Evolutionary conservation across 2,113 vertebrate species (phyloP).

Genomic region (Phycodurus eques): DNA sequence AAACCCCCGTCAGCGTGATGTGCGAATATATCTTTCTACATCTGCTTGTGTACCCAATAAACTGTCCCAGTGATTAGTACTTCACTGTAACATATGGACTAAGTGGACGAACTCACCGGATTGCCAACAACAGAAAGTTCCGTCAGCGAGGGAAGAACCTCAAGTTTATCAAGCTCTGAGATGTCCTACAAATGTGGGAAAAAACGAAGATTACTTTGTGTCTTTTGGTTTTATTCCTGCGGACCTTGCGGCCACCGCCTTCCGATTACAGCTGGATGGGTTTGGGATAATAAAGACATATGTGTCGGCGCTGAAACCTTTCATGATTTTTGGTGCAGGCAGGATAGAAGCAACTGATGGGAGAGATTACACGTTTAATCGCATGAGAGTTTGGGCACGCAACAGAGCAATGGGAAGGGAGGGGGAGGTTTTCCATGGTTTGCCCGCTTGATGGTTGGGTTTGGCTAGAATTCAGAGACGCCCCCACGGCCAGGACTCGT

Average conservation of each 20-base stretch:
- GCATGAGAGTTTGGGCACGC: conserved; percentile 61
- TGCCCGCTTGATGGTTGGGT: conserved; percentile 37
- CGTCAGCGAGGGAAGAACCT: conserved; percentile 73
- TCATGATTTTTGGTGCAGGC: conserved; percentile 43
- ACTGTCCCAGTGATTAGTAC: neutral
- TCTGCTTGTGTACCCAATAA: neutral
- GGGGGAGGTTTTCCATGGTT: conserved; percentile 35
- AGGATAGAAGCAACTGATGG: conserved; percentile 53
- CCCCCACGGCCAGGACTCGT: conserved; percentile 35
- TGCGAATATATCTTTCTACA: no score
- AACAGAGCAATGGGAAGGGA: conserved; percentile 11
- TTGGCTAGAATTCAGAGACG: conserved; percentile 52
- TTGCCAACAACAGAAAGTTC: conserved; percentile 83
- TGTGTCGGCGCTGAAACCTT: conserved; percentile 32
- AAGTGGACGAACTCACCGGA: conserved; percentile 73
- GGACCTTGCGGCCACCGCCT: neutral
- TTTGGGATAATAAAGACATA: conserved; percentile 40
- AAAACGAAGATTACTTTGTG: conserved; percentile 14
- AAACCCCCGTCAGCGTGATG: no score
- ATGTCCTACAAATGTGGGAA: conserved; percentile 69
- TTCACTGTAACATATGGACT: conserved; percentile 3
- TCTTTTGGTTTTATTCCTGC: neutral
- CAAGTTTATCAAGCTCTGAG: conserved; percentile 81
- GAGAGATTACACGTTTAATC: conserved; percentile 69
- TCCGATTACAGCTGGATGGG: conserved; percentile 6